Conservation (phyloP, 2,888 invertebrate species). For the Diaperis boleti region DNA sequence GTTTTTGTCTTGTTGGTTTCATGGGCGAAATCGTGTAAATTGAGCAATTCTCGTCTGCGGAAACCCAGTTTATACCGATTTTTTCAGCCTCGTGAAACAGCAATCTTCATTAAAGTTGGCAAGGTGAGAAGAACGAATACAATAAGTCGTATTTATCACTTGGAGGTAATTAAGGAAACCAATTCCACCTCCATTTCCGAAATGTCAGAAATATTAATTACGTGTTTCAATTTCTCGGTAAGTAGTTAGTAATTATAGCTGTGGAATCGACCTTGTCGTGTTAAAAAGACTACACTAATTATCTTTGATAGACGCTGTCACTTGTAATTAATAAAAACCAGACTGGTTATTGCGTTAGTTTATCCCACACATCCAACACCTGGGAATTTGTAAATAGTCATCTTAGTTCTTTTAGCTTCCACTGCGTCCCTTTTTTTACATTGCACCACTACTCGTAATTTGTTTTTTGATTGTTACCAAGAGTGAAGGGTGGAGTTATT, state of each 20-base stretch:
- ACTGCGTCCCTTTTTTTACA: conserved; percentile 12
- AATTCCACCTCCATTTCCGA: conserved; percentile 35
- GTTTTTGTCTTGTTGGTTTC: background rate
- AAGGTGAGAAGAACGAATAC: conserved; percentile 18
- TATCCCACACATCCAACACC: conserved; percentile 41
- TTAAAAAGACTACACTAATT: conserved; percentile 50
- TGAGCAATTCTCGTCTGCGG: background rate
- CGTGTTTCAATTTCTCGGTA: conserved; percentile 36
- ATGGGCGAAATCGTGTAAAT: background rate
- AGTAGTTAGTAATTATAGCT: conserved; percentile 34
- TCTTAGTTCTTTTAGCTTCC: conserved; percentile 16
- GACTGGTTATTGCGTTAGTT: conserved; percentile 46
- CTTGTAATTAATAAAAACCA: conserved; percentile 49
- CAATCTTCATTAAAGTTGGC: conserved; percentile 9
- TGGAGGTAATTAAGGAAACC: conserved; percentile 39
- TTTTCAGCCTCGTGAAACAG: background rate
- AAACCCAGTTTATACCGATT: background rate
- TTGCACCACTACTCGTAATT: conserved; percentile 7
- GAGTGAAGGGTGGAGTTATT: conserved; percentile 19
- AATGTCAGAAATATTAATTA: conserved; percentile 41
- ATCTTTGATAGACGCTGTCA: conserved; percentile 51
- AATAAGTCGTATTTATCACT: conserved; percentile 34
- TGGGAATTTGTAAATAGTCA: conserved; percentile 40
- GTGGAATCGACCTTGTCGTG: conserved; percentile 46
- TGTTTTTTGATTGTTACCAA: conserved; percentile 20